Evolutionary conservation across 2,888 invertebrate genomes (phyloP).

Genomic region (Quadroppia sp.): DNA sequence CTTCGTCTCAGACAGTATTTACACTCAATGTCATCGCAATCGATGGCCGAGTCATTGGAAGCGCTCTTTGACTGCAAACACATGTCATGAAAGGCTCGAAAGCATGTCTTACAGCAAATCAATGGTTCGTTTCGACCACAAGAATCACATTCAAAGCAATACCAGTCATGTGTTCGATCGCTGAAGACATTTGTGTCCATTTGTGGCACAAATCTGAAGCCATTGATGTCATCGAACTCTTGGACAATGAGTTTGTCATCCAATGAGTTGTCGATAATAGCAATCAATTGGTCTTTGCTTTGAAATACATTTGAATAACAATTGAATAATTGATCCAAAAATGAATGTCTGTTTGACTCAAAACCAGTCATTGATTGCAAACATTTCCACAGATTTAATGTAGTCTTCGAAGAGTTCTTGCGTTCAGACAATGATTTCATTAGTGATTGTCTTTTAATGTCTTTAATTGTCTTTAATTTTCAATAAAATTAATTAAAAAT

Average conservation of each 20-base stretch:
- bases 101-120: background rate
- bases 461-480: no score
- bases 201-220: background rate
- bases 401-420: background rate
- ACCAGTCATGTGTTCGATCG: background rate
- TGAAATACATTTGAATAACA: background rate
- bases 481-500: no score
- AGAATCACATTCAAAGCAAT: constrained; percentile 16
- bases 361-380: background rate
- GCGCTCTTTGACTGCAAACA: background rate
- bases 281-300: background rate
- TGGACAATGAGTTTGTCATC: background rate
- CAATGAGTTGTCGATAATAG: background rate
- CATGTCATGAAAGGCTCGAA: background rate
- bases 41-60: background rate
- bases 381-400: background rate
- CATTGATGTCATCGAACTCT: background rate
- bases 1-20: background rate
- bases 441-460: no score
- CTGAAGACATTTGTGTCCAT: background rate
- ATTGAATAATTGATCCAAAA: background rate
- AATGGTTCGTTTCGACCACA: background rate
- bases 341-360: background rate
- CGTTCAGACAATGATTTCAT: no score
- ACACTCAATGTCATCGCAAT: background rate